Conservation (phyloP, 1,140 invertebrate species). For the Lucilia sericata region DNA sequence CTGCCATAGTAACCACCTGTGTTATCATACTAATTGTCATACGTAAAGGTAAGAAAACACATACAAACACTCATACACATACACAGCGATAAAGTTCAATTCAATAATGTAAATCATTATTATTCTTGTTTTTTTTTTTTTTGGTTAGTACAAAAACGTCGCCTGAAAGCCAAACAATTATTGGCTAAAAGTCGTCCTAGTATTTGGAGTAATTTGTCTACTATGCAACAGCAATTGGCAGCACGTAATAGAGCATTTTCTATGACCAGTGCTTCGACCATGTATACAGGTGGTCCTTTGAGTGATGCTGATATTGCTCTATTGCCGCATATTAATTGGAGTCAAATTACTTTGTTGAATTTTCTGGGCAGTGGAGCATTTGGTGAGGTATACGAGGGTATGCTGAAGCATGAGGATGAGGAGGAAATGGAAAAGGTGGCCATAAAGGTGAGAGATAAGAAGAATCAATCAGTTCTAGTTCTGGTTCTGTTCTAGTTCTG, state of each 20-base stretch:
- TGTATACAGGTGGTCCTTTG: constrained; percentile 76
- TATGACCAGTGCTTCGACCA: constrained; percentile 80
- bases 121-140: not conserved
- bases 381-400: constrained; percentile 95
- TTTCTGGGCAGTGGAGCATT: constrained; percentile 97
- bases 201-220: constrained; percentile 82
- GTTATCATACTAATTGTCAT: constrained; percentile 70
- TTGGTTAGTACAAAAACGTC: constrained; percentile 53
- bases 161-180: constrained; percentile 60
- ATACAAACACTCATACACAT: not conserved
- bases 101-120: not conserved
- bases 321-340: constrained; percentile 85
- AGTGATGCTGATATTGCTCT: constrained; percentile 77
- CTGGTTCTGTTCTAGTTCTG: too few relatives aligned
- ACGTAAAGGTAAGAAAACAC: constrained; percentile 53
- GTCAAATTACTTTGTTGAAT: constrained; percentile 84
- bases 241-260: constrained; percentile 78
- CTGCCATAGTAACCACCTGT: constrained; percentile 67
- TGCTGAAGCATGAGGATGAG: constrained; percentile 75
- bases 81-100: not conserved
- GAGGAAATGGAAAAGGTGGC: constrained; percentile 79
- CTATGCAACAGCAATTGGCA: constrained; percentile 80
- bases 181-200: constrained; percentile 64
- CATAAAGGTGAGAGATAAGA: constrained; percentile 78
- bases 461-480: not conserved